phyloP scores from a whole-genome alignment of 1,140 invertebrate species.

The Nomia melanderi region DNA sequence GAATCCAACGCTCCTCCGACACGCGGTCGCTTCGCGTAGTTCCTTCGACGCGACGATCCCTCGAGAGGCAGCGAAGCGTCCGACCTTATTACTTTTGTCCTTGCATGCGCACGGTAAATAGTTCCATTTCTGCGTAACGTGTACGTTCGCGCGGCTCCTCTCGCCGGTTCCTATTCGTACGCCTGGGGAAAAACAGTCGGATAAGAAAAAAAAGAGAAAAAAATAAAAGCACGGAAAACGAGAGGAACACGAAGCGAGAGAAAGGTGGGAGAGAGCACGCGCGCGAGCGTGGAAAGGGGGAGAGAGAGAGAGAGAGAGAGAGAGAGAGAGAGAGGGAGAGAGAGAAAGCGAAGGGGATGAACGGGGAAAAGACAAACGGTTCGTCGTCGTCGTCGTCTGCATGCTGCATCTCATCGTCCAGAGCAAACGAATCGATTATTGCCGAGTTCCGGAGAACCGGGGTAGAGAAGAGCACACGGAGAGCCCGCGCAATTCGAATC shows the following conservation, averaged over 20 bases:
- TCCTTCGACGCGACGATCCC: neutral
- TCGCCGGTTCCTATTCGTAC: neutral
- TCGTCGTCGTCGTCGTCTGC: slow-evolving; percentile 30
- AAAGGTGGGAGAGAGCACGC: neutral
- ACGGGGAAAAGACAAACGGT: neutral
- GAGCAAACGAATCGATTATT: slow-evolving; percentile 25
- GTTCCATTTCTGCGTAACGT: slow-evolving; percentile 15
- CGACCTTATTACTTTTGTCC: neutral
- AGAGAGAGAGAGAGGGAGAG: neutral
- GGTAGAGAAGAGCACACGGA: slow-evolving; percentile 10
- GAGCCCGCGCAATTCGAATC: neutral
- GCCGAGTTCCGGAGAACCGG: neutral
- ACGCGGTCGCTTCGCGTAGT: slow-evolving; percentile 12
- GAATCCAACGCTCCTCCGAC: no score
- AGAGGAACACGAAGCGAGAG: neutral
- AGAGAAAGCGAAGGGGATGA: neutral
- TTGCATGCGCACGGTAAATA: slow-evolving; percentile 48
- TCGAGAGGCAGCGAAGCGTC: slow-evolving; percentile 20
- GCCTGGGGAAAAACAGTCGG: neutral
- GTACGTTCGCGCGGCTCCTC: neutral
- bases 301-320: neutral
- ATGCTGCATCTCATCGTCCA: slow-evolving; percentile 44
- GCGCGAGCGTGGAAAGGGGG: no score
- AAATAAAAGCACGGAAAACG: neutral
- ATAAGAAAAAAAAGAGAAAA: no score